Evolutionary conservation across 2,113 vertebrate species (phyloP).

Genomic region (Dendropsophus ebraccatus): DNA sequence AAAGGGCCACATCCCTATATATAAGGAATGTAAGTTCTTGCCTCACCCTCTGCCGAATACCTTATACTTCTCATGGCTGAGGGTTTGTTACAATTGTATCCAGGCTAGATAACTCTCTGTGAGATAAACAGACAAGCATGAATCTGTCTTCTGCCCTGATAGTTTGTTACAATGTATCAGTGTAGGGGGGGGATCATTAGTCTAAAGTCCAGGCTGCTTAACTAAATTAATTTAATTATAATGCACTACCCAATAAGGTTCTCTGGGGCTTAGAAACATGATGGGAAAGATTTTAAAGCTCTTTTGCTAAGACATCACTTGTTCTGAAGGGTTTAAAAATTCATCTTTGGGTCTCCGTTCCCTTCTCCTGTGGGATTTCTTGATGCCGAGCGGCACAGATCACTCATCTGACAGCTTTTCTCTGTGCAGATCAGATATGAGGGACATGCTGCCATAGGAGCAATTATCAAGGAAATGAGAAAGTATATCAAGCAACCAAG

Average conservation of each 20-base stretch:
- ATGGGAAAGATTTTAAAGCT: not conserved
- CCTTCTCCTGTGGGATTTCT: not conserved
- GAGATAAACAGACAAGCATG: not conserved
- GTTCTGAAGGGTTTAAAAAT: not conserved
- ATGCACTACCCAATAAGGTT: too few relatives aligned
- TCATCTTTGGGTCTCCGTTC: not conserved
- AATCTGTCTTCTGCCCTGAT: not conserved
- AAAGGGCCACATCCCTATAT: too few relatives aligned
- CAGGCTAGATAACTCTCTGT: not conserved
- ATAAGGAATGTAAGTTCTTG: not conserved
- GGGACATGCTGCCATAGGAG: not conserved
- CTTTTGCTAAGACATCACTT: not conserved
- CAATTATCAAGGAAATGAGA: not conserved
- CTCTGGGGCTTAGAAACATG: not conserved
- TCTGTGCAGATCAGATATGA: not conserved
- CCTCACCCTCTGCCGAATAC: too few relatives aligned
- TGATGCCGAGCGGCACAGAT: constrained; percentile 14
- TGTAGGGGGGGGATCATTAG: not conserved
- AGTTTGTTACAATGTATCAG: not conserved
- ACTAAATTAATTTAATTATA: too few relatives aligned
- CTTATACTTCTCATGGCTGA: not conserved
- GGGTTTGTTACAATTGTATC: not conserved
- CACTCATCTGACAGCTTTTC: not conserved
- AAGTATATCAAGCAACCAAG: not conserved
- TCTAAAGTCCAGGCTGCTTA: not conserved